A percentile compares a stretch with the other conserved stretches of the same genome.
phyloP scores from a whole-genome alignment of 2,113 vertebrate species.

The Sminthopsis crassicaudata region DNA sequence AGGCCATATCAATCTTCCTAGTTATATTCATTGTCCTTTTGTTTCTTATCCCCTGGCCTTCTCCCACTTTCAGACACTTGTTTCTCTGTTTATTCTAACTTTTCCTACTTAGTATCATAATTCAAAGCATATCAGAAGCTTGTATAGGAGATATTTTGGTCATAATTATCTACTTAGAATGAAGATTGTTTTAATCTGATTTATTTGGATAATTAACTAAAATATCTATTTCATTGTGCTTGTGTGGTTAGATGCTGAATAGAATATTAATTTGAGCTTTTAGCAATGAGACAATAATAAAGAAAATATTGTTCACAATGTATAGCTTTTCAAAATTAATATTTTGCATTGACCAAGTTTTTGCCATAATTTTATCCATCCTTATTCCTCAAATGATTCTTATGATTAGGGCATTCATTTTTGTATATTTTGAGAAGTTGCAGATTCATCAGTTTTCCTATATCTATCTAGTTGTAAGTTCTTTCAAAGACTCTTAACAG shows the following conservation, averaged over 20 bases:
- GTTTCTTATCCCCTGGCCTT: not conserved
- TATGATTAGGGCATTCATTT: not conserved
- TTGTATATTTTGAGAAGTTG: not conserved
- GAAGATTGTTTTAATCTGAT: slow-evolving; percentile 44
- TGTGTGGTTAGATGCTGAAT: slow-evolving; percentile 27
- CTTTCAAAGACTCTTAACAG: not conserved
- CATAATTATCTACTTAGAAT: slow-evolving; percentile 35
- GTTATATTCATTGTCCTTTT: not conserved
- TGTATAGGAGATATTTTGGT: not conserved
- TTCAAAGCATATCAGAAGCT: not conserved
- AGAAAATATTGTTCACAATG: not conserved
- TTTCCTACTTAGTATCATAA: not conserved
- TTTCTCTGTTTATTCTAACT: not conserved
- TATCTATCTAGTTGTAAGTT: not conserved
- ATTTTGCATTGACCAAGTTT: not conserved
- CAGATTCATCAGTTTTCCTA: not conserved
- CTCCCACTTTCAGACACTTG: not conserved
- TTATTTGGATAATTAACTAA: slow-evolving; percentile 52
- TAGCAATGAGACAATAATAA: not conserved
- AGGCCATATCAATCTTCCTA: not conserved
- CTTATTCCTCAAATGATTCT: not conserved
- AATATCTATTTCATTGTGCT: slow-evolving; percentile 36
- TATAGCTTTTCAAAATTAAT: not conserved
- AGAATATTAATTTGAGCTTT: slow-evolving; percentile 20
- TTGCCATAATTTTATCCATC: not conserved